These are phyloP conservation scores for Malurus splendens DNA, from an alignment of 2,797 vertebrate species.

Conservation along the genomic window DNA sequence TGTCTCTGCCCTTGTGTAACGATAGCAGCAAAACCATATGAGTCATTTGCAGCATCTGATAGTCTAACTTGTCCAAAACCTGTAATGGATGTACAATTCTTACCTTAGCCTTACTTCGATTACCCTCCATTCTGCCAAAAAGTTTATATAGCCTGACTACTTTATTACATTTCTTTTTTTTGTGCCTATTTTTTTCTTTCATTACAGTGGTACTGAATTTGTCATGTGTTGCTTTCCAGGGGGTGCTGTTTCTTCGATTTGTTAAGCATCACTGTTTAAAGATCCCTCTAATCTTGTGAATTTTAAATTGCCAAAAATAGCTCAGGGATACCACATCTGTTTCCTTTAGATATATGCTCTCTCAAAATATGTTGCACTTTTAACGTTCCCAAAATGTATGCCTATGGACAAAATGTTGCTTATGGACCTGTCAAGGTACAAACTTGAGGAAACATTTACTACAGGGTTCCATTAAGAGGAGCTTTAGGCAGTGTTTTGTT, in stretches of 20 bases:
- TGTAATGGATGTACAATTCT: constrained; percentile 32
- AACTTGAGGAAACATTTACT: not conserved
- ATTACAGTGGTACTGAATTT: not conserved
- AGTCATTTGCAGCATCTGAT: constrained; percentile 41
- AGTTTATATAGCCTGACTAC: not conserved
- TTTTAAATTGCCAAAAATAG: not conserved
- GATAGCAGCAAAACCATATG: not conserved
- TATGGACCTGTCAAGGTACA: not conserved
- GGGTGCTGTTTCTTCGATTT: not conserved
- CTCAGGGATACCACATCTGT: not conserved
- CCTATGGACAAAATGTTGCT: not conserved
- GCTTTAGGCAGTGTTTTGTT: not conserved
- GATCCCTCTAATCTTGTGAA: not conserved
- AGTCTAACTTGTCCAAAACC: constrained; percentile 37
- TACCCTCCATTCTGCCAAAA: not conserved
- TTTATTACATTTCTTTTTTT: not conserved
- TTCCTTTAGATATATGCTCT: not conserved
- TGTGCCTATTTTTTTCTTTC: not conserved
- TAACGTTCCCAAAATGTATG: not conserved
- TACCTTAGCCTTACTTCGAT: constrained; percentile 17
- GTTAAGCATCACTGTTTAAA: not conserved
- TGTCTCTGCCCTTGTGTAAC: not conserved
- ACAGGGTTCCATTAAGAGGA: not conserved
- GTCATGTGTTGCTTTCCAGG: not conserved
- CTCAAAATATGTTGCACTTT: not conserved